Percentiles rank a stretch among this genome's conserved stretches.
Evolutionary conservation across 2,888 invertebrate genomes (phyloP).

Genomic region (Halictus quadricinctus): DNA sequence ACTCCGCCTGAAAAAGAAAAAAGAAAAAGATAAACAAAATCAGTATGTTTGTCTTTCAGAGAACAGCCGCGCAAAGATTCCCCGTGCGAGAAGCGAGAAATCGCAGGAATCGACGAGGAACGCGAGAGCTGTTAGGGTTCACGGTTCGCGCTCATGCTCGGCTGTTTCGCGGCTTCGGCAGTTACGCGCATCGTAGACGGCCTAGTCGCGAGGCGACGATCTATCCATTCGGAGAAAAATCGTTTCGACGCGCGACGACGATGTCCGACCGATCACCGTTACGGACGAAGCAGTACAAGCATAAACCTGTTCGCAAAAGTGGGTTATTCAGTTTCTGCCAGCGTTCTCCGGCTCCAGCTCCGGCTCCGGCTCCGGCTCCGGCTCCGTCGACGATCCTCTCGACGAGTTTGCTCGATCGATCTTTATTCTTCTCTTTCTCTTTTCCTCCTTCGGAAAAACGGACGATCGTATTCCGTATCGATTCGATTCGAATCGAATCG

Average conservation of each 20-base stretch:
- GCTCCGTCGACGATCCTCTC: conserved; percentile 48
- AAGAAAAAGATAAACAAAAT: conserved; percentile 46
- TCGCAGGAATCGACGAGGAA: background rate
- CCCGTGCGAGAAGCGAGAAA: background rate
- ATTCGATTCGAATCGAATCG: conserved; percentile 16
- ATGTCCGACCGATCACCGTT: conserved; percentile 78
- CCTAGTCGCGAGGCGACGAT: conserved; percentile 14
- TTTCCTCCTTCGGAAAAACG: background rate
- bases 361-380: background rate
- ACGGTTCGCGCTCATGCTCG: conserved; percentile 6
- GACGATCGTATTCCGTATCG: background rate
- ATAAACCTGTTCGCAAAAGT: conserved; percentile 81
- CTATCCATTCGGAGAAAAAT: conserved; percentile 59
- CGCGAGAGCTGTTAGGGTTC: conserved; percentile 5
- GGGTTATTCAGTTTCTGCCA: conserved; percentile 75
- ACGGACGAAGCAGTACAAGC: conserved; percentile 73
- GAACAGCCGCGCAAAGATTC: background rate
- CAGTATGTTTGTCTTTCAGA: background rate
- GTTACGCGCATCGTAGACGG: conserved; percentile 11
- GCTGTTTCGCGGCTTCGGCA: background rate
- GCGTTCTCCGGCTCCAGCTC: conserved; percentile 47
- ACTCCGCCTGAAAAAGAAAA: conserved; percentile 76
- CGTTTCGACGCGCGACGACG: conserved; percentile 47
- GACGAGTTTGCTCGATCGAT: conserved; percentile 32
- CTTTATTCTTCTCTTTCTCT: conserved; percentile 30